Percentiles rank a stretch among this genome's conserved stretches.
Evolutionary conservation across 2,113 vertebrate genomes (phyloP).

Genomic region (Haplochromis burtoni): DNA sequence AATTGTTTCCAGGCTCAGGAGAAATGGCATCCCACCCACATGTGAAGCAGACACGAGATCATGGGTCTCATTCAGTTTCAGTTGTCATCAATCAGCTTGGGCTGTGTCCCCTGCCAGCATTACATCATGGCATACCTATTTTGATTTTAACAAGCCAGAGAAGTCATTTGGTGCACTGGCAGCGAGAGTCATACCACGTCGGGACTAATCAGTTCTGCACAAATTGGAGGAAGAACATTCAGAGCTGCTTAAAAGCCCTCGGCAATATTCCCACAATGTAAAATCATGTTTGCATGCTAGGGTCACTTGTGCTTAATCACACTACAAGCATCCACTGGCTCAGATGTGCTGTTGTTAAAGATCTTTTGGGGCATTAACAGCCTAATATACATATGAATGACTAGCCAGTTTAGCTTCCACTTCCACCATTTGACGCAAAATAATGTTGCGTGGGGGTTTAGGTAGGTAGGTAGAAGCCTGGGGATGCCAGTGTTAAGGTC

Average conservation of each 20-base stretch:
- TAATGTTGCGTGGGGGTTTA: no score
- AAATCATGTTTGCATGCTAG: conserved; percentile 30
- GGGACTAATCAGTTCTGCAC: conserved; percentile 24
- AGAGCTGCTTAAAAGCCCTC: background rate
- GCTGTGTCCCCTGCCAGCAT: conserved; percentile 39
- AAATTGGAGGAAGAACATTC: conserved; percentile 40
- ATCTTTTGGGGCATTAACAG: background rate
- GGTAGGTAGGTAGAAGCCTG: no score
- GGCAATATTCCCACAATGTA: conserved; percentile 11
- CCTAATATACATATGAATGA: no score
- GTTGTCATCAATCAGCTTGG: conserved; percentile 43
- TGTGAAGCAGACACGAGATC: conserved; percentile 27
- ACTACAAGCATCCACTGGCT: conserved; percentile 3
- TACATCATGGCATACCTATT: conserved; percentile 52
- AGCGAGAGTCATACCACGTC: background rate
- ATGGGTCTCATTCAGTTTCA: conserved; percentile 21
- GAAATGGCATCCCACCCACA: conserved; percentile 41
- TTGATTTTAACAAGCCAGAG: conserved; percentile 29
- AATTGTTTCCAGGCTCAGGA: conserved; percentile 57
- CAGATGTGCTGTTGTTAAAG: background rate
- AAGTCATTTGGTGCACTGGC: conserved; percentile 27
- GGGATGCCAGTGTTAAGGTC: no score
- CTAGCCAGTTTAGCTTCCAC: no score
- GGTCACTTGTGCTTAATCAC: conserved; percentile 8
- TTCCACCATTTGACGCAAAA: no score